Evolutionary conservation across 2,797 vertebrate species (phyloP).

Genomic region (Gobio occitaniae): DNA sequence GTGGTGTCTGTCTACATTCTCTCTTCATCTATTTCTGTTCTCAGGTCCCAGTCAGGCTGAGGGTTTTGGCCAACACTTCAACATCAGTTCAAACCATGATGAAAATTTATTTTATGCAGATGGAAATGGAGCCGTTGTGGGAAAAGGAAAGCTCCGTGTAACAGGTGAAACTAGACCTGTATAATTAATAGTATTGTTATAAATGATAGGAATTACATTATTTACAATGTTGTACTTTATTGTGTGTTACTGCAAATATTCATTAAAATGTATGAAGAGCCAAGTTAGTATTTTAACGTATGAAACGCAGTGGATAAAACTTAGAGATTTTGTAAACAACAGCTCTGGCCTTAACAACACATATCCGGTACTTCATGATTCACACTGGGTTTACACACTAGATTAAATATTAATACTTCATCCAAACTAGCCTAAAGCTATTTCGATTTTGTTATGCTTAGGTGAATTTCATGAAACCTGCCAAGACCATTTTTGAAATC

Average conservation of each 20-base stretch:
- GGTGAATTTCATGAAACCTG: neutral
- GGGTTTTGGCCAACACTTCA: slow-evolving; percentile 82
- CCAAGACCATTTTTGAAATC: neutral
- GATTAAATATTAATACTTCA: slow-evolving; percentile 46
- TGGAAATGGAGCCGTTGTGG: slow-evolving; percentile 83
- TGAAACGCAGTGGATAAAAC: neutral
- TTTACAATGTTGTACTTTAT: neutral
- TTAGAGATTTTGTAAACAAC: neutral
- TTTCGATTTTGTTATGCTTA: neutral
- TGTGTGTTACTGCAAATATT: neutral
- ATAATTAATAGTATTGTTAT: neutral
- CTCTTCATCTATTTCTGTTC: slow-evolving; percentile 16
- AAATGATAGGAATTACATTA: neutral
- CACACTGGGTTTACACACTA: neutral
- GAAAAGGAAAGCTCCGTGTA: slow-evolving; percentile 90
- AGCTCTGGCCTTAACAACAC: slow-evolving; percentile 15
- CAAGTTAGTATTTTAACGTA: neutral
- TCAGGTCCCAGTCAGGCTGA: slow-evolving; percentile 87
- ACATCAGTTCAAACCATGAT: slow-evolving; percentile 83
- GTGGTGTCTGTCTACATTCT: neutral
- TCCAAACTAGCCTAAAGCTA: slow-evolving; percentile 31
- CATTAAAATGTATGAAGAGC: too few relatives aligned
- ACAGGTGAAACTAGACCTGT: slow-evolving; percentile 80
- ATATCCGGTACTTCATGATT: slow-evolving; percentile 22
- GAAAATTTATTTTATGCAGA: slow-evolving; percentile 89